Evolutionary conservation across 2,797 vertebrate species (phyloP).

Genomic region (Balearica regulorum): DNA sequence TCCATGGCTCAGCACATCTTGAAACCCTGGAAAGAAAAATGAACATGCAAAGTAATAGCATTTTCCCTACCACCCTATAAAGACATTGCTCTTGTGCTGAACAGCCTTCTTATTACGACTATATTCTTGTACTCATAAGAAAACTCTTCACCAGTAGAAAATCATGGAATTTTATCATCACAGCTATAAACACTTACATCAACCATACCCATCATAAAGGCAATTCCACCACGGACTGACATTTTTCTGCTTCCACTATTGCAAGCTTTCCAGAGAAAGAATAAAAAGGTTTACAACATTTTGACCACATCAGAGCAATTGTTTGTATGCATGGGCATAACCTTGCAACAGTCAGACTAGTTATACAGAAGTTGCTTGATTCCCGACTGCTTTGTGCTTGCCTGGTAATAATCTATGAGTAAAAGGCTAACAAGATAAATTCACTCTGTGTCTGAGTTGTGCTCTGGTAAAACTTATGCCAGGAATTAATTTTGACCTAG

Average conservation of each 20-base stretch:
- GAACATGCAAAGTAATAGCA: background rate
- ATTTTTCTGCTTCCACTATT: background rate
- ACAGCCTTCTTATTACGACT: background rate
- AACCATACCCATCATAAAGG: background rate
- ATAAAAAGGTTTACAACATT: background rate
- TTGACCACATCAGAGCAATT: background rate
- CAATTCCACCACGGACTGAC: background rate
- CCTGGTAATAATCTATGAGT: background rate
- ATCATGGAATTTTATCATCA: background rate
- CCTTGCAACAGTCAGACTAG: background rate
- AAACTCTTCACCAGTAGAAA: background rate
- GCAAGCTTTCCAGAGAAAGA: background rate
- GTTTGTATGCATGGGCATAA: background rate
- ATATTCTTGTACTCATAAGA: background rate
- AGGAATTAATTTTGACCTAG: constrained; percentile 4
- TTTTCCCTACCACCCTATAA: background rate
- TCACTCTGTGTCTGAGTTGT: background rate
- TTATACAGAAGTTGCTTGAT: background rate
- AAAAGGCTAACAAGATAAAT: background rate
- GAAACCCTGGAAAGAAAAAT: constrained; percentile 73
- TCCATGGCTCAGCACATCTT: constrained; percentile 81
- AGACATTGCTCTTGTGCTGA: background rate
- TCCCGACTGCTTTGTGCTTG: background rate
- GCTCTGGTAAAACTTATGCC: background rate
- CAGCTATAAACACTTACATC: background rate